A percentile compares a stretch with the other conserved stretches of the same genome.
phyloP scores from a whole-genome alignment of 2,113 vertebrate genomes.

The Brachirus orientalis region DNA sequence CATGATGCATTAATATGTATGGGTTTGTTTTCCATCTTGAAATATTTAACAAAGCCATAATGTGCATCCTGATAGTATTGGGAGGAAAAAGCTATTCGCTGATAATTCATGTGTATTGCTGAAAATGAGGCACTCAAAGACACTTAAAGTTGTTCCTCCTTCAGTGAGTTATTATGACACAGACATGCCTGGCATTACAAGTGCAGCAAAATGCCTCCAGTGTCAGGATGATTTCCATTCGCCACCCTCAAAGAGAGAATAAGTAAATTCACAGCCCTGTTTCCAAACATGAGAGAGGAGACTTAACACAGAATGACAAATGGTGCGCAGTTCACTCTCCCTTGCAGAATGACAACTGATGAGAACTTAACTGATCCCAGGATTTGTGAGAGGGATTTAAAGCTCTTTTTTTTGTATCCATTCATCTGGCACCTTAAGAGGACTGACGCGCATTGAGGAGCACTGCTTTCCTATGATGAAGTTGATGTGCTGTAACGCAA shows the following conservation, averaged over 20 bases:
- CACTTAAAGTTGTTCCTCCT: slow-evolving; percentile 40
- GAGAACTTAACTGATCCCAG: slow-evolving; percentile 70
- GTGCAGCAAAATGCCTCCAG: slow-evolving; percentile 55
- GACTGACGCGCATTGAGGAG: slow-evolving; percentile 45
- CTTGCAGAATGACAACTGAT: slow-evolving; percentile 41
- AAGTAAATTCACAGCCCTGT: slow-evolving; percentile 58
- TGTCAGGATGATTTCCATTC: slow-evolving; percentile 62
- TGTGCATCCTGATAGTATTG: slow-evolving; percentile 22
- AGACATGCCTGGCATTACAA: slow-evolving; percentile 60
- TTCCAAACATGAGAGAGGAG: slow-evolving; percentile 35
- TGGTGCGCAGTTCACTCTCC: slow-evolving; percentile 44
- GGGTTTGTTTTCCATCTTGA: slow-evolving; percentile 35
- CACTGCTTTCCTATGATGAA: slow-evolving; percentile 68
- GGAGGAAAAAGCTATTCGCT: slow-evolving; percentile 33
- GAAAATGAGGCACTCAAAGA: slow-evolving; percentile 51
- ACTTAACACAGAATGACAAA: slow-evolving; percentile 58
- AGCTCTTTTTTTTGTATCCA: slow-evolving; percentile 52
- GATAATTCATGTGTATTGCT: slow-evolving; percentile 38
- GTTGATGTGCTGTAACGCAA: slow-evolving; percentile 74
- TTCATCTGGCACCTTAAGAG: slow-evolving; percentile 49
- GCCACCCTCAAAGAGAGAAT: slow-evolving; percentile 41
- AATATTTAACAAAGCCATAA: slow-evolving; percentile 49
- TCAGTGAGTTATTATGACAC: slow-evolving; percentile 54
- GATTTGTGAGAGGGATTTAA: slow-evolving; percentile 68
- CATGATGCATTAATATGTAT: slow-evolving; percentile 28